Evolutionary conservation across 2,888 invertebrate species (phyloP), one percentile per base, ranked within the genome.

Genomic region (Leptogaster cylindrica): DNA sequence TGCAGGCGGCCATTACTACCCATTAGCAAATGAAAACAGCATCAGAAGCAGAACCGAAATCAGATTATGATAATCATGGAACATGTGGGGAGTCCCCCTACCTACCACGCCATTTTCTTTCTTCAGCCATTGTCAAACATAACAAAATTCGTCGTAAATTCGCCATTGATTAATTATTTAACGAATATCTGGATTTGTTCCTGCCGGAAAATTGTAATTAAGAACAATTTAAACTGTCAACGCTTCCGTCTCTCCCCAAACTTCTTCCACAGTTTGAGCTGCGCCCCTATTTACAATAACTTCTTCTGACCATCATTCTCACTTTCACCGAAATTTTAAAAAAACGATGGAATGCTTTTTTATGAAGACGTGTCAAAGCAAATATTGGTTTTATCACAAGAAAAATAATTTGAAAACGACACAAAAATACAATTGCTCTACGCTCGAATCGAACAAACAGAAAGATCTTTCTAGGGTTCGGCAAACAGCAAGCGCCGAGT

Each of bases 21-120:
- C 66, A 66, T 66, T 66, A 66, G 66, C 58, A 66, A 66, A 66
- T 66, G 66, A 66, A 66, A 66, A 66, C 52, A 66, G 66, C 66
- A 55, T 51, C 58, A 20, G 48, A 58, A 48, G 33, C 39, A 31
- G n/a, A n/a, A n/a, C n/a, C n/a, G n/a, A 66, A 66, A 66, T 66
- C 66, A 66, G 58, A 66, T 66, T 66, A 66, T 66, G 66, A 66
- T 66, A 66, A 66, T 66, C 48, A 66, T n/a, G n/a, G n/a, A n/a
- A n/a, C n/a, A n/a, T n/a, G n/a, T n/a, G n/a, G n/a, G n/a, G n/a
- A n/a, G n/a, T n/a, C n/a, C n/a, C n/a, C n/a, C n/a, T n/a, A n/a
- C n/a, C n/a, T n/a, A n/a, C n/a, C n/a, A n/a, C n/a, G n/a, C n/a
- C n/a, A n/a, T n/a, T n/a, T n/a, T n/a, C n/a, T n/a, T n/a, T n/a